These are phyloP conservation scores for Paratilapia polleni DNA, from an alignment of 2,113 vertebrate genomes.

Conservation along the genomic window DNA sequence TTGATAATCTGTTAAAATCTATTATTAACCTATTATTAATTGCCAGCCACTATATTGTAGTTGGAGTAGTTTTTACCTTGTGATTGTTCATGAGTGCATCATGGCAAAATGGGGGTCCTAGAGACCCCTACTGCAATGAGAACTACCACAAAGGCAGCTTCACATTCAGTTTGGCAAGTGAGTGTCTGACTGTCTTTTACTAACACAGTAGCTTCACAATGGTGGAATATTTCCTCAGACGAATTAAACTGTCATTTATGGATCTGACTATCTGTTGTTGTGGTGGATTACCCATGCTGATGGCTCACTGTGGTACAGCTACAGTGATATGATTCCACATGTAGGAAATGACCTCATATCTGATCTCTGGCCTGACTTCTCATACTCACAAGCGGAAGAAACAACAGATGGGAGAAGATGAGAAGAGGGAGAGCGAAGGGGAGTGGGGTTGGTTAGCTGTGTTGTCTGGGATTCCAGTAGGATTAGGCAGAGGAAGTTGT, in stretches of 20 bases:
- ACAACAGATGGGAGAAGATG: conserved; percentile 63
- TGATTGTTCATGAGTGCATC: neutral
- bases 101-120: neutral
- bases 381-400: conserved; percentile 57
- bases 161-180: neutral
- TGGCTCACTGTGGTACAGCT: neutral
- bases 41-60: neutral
- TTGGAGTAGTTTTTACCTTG: neutral
- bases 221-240: neutral
- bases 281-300: neutral
- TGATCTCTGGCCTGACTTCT: conserved; percentile 36
- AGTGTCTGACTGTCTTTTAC: neutral
- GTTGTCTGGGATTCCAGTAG: conserved; percentile 62
- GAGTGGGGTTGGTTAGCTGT: neutral
- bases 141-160: neutral
- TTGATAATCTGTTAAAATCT: neutral
- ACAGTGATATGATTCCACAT: conserved; percentile 23
- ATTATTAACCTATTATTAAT: neutral
- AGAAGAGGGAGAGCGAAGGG: neutral
- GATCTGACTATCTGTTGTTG: neutral
- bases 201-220: neutral
- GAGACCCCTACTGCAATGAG: too few species aligned
- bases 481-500: conserved; percentile 73
- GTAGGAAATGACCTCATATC: conserved; percentile 43
- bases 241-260: neutral